Evolutionary conservation across 2,888 invertebrate genomes (phyloP).

Genomic region (Atherix ibis): DNA sequence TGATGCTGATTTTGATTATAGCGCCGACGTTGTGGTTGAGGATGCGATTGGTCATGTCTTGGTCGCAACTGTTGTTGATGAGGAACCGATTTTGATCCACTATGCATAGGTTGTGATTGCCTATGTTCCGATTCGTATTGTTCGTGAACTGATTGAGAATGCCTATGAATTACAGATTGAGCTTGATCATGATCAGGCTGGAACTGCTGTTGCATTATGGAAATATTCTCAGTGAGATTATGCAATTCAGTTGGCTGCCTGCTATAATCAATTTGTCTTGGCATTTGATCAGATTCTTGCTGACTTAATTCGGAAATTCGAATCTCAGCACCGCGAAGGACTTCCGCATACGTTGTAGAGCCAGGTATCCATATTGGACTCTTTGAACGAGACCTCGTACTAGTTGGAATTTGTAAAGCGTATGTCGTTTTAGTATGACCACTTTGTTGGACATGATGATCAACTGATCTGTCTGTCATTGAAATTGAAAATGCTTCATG

Average conservation of each 20-base stretch:
- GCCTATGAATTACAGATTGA: neutral
- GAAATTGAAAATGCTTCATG: neutral
- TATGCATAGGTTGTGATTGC: no score
- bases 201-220: neutral
- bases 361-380: slow-evolving; percentile 62
- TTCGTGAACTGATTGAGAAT: no score
- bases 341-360: slow-evolving; percentile 63
- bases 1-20: neutral
- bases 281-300: no score
- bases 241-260: no score
- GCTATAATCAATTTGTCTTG: no score
- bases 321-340: slow-evolving; percentile 50
- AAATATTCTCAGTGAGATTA: neutral
- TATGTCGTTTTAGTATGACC: neutral
- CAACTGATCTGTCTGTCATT: slow-evolving; percentile 13
- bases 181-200: neutral
- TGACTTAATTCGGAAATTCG: no score
- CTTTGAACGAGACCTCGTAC: slow-evolving; percentile 38
- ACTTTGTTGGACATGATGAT: neutral
- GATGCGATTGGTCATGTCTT: no score
- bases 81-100: no score
- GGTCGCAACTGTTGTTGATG: no score
- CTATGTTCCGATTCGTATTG: no score
- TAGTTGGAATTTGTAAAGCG: slow-evolving; percentile 8
- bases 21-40: neutral